A percentile compares a stretch with the other conserved stretches of the same genome.
Conservation (phyloP, 2,113 vertebrate genomes). For the Microcebus ravelobensis region DNA sequence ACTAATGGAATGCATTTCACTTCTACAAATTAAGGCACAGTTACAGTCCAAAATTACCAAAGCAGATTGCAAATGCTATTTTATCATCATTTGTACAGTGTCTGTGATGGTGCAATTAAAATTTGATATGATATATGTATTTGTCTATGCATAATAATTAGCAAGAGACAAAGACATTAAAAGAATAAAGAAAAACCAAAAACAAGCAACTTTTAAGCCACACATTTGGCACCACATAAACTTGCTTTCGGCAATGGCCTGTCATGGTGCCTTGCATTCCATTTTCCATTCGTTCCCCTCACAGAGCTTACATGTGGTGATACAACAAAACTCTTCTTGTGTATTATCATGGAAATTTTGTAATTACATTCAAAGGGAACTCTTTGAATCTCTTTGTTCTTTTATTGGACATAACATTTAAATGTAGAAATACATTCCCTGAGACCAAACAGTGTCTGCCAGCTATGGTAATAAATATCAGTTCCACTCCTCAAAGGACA, state of each 20-base stretch:
- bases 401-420: neutral
- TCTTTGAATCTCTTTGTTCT: neutral
- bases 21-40: conserved; percentile 57
- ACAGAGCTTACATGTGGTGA: neutral
- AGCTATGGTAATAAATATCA: neutral
- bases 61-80: conserved; percentile 46
- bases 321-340: neutral
- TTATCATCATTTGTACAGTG: conserved; percentile 1
- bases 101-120: conserved; percentile 57
- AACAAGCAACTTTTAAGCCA: neutral
- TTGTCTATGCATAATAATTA: conserved; percentile 68
- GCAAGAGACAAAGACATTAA: conserved; percentile 68
- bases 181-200: neutral
- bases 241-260: neutral
- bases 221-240: neutral
- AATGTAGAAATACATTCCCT: conserved; percentile 11
- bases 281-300: conserved; percentile 23
- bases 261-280: conserved; percentile 15
- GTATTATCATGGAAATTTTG: neutral
- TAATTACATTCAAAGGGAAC: conserved; percentile 36
- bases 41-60: conserved; percentile 55
- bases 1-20: conserved; percentile 55
- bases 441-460: neutral
- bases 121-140: conserved; percentile 47
- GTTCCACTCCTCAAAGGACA: neutral